A percentile compares a stretch with the other conserved stretches of the same genome.
phyloP scores from a whole-genome alignment of 2,113 vertebrate species.

The Macaca mulatta region DNA sequence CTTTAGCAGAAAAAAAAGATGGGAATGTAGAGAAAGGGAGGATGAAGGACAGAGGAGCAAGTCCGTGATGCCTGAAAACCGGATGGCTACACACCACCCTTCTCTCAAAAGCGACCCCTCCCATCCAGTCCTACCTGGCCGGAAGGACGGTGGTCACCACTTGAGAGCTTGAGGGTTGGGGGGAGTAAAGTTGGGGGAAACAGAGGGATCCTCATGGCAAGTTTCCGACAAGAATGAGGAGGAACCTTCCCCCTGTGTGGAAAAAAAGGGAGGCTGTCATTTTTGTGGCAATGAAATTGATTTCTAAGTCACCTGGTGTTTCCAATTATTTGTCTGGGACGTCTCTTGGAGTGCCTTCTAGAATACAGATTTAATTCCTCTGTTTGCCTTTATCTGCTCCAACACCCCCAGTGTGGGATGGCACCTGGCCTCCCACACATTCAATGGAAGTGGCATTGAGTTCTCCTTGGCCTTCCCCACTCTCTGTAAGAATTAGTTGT shows the following conservation, averaged over 20 bases:
- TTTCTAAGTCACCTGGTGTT: background rate
- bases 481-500: background rate
- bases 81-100: background rate
- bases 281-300: constrained; percentile 53
- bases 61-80: background rate
- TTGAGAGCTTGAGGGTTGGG: constrained; percentile 72
- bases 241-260: constrained; percentile 67
- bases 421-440: background rate
- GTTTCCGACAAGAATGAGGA: constrained; percentile 72
- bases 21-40: background rate
- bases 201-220: constrained; percentile 72
- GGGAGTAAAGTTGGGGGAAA: constrained; percentile 72
- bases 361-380: background rate
- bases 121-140: constrained; percentile 75
- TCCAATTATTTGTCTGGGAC: background rate
- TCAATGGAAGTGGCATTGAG: background rate
- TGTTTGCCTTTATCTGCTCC: background rate
- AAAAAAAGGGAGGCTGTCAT: constrained; percentile 67
- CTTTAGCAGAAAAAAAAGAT: background rate
- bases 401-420: background rate
- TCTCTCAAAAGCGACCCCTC: constrained; percentile 60
- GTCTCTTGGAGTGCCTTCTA: background rate
- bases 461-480: background rate
- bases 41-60: background rate
- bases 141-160: constrained; percentile 69